Conservation (phyloP, 2,113 vertebrate species). For the Pavo muticus region DNA sequence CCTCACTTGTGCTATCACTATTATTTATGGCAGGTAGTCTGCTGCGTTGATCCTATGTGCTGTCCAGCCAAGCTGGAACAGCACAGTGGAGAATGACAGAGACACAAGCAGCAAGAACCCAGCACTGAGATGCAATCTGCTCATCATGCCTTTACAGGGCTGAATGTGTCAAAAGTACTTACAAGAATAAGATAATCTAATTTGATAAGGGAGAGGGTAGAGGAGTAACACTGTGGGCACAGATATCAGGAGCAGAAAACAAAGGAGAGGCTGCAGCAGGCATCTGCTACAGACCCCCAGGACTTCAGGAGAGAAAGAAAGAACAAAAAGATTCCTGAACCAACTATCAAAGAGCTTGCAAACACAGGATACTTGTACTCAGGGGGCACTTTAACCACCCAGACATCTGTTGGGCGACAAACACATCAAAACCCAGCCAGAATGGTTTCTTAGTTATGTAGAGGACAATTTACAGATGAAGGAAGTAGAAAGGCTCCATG, state of each 20-base stretch:
- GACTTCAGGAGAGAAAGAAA: conserved; percentile 42
- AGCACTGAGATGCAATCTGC: not conserved
- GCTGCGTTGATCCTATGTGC: not conserved
- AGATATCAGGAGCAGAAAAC: conserved; percentile 47
- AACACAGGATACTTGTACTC: conserved; percentile 73
- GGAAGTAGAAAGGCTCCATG: conserved; percentile 42
- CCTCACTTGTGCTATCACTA: not conserved
- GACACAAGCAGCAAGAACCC: not conserved
- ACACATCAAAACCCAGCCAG: conserved; percentile 61
- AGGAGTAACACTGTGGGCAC: conserved; percentile 42
- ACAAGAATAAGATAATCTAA: conserved; percentile 28
- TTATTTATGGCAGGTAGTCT: not conserved
- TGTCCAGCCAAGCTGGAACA: not conserved
- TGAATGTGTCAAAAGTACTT: conserved; percentile 26
- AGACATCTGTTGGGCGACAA: conserved; percentile 70
- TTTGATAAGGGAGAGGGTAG: conserved; percentile 39
- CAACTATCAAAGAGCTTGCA: conserved; percentile 65
- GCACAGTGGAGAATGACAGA: not conserved
- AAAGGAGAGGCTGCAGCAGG: conserved; percentile 33
- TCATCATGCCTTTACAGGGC: not conserved
- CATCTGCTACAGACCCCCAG: conserved; percentile 68
- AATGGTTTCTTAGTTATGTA: conserved; percentile 46
- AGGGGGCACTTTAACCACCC: conserved; percentile 71
- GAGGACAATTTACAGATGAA: conserved; percentile 68
- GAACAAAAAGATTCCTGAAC: conserved; percentile 71